Percentiles rank a stretch among this genome's conserved stretches.
Evolutionary conservation across 2,113 vertebrate species (phyloP).

Genomic region (Opisthocomus hoazin): DNA sequence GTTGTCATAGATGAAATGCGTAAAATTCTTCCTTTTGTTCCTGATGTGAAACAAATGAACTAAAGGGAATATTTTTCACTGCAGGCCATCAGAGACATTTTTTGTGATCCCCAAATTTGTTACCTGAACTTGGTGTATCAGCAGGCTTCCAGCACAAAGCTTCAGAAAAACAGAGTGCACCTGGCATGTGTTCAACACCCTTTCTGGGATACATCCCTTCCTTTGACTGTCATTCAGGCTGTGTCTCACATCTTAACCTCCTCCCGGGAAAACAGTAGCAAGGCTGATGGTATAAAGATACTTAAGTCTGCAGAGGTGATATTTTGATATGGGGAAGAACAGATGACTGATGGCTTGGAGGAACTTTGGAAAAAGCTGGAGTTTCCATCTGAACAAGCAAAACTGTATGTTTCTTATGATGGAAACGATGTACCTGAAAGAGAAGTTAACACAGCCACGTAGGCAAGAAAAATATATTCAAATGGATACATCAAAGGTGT

Average conservation of each 20-base stretch:
- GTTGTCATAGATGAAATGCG: not conserved
- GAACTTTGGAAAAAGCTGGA: not conserved
- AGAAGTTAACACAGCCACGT: not conserved
- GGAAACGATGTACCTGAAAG: not conserved
- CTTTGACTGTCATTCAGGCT: not conserved
- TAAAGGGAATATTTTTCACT: not conserved
- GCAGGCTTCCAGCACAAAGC: not conserved
- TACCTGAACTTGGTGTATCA: not conserved
- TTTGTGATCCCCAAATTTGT: not conserved
- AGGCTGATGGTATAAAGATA: not conserved
- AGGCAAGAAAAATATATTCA: slow-evolving; percentile 15
- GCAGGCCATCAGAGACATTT: not conserved
- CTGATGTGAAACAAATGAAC: not conserved
- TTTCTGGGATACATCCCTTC: not conserved
- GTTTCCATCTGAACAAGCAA: not conserved
- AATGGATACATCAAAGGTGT: not conserved
- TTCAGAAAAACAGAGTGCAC: not conserved
- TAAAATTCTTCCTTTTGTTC: not conserved
- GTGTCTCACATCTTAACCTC: not conserved
- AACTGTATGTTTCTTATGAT: not conserved
- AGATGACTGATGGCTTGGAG: not conserved
- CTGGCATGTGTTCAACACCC: not conserved
- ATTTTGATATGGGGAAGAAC: not conserved
- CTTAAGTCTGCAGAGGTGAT: not conserved
- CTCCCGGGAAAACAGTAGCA: not conserved